Evolutionary conservation across 2,888 invertebrate species (phyloP).

Genomic region (Mimachlamys varia): DNA sequence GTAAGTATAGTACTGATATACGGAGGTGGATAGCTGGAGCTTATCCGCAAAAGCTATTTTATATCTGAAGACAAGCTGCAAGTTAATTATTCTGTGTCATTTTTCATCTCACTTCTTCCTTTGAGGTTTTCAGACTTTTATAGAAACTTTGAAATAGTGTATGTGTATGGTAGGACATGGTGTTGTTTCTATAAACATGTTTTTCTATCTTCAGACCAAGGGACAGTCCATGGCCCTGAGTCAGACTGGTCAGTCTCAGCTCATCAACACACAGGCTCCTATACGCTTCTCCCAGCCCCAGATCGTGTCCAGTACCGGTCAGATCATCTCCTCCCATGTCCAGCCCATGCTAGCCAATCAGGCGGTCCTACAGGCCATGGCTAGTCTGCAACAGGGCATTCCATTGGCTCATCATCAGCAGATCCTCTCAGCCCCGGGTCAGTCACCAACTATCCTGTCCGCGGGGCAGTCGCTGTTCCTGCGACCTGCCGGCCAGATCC

Average conservation of each 20-base stretch:
- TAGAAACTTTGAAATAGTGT: no score
- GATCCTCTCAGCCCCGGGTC: constrained; percentile 69
- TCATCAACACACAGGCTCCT: constrained; percentile 68
- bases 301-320: constrained; percentile 72
- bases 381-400: constrained; percentile 69
- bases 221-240: constrained; percentile 65
- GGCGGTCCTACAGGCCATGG: constrained; percentile 75
- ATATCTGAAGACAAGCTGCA: no score
- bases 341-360: constrained; percentile 74
- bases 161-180: no score
- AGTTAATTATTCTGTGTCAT: no score
- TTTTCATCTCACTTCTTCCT: no score
- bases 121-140: no score
- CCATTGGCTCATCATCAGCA: constrained; percentile 73
- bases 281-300: constrained; percentile 72
- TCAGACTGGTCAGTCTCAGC: constrained; percentile 66
- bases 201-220: constrained; percentile 61
- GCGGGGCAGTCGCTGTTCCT: constrained; percentile 77
- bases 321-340: constrained; percentile 70
- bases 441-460: constrained; percentile 68
- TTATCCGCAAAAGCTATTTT: no score
- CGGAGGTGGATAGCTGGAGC: neutral
- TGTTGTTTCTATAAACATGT: neutral
- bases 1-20: constrained; percentile 50
- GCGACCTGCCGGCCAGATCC: constrained; percentile 70